A percentile compares a stretch with the other conserved stretches of the same genome.
Conservation (phyloP, 2,797 vertebrate species). For the Eulemur rubriventer region DNA sequence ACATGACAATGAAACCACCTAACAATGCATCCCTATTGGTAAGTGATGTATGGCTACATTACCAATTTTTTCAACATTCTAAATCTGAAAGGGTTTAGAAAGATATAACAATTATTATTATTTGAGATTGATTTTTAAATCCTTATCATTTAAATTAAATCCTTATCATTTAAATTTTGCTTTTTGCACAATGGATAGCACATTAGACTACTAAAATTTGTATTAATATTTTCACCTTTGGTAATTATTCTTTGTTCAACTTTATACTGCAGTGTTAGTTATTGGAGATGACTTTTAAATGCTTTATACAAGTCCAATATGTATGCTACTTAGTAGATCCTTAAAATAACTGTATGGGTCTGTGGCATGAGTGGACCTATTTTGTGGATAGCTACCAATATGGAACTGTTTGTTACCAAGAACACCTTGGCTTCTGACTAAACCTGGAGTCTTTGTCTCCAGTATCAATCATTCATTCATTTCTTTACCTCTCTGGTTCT, state of each 20-base stretch:
- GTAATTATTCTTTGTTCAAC: background rate
- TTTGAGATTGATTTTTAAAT: background rate
- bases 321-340: background rate
- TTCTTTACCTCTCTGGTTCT: background rate
- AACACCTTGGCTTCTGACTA: slow-evolving; percentile 1
- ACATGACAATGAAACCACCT: background rate
- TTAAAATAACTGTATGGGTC: background rate
- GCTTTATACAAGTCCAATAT: background rate
- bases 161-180: too few species aligned
- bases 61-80: background rate
- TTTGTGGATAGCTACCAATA: background rate
- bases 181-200: too few species aligned
- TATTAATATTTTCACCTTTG: background rate
- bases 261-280: background rate
- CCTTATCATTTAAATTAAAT: background rate
- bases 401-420: background rate
- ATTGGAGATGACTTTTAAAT: background rate
- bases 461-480: background rate
- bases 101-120: background rate
- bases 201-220: background rate
- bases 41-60: background rate
- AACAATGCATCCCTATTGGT: background rate
- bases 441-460: background rate
- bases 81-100: background rate
- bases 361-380: background rate